Conservation (phyloP, 2,797 vertebrate species). For the Pangasius mekongensis region DNA sequence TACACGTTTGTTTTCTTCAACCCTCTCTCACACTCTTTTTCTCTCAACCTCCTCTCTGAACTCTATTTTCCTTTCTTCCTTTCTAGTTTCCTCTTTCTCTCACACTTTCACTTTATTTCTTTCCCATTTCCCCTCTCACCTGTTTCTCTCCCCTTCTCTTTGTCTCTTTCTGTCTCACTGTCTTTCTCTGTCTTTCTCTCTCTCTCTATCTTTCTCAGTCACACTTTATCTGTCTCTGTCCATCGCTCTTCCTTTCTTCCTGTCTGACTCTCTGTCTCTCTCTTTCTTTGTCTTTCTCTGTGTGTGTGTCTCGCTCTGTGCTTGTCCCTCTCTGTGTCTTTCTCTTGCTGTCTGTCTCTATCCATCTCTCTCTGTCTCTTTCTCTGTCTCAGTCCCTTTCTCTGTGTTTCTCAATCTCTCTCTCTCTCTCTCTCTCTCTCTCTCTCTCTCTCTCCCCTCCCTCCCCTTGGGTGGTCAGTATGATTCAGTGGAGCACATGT, state of each 20-base stretch:
- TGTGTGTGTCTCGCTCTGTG: not conserved
- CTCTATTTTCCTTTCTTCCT: not conserved
- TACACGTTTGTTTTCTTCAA: not conserved
- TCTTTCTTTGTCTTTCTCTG: not conserved
- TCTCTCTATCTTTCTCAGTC: not conserved
- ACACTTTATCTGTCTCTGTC: not conserved
- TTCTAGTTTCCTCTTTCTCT: not conserved
- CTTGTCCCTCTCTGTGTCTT: not conserved
- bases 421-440: not conserved
- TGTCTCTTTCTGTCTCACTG: not conserved
- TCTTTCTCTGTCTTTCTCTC: not conserved
- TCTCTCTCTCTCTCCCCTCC: not conserved
- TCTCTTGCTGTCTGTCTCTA: not conserved
- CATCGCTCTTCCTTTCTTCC: slow-evolving; percentile 1
- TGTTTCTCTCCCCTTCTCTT: not conserved
- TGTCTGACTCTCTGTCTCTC: not conserved
- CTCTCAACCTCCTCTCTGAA: not conserved
- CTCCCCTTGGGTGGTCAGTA: slow-evolving; percentile 54
- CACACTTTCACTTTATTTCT: not conserved
- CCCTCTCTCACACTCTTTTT: not conserved
- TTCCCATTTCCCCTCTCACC: not conserved
- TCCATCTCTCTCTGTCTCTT: not conserved
- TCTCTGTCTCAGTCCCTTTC: not conserved
- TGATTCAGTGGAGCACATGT: slow-evolving; percentile 52
- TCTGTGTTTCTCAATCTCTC: not conserved